Percentiles rank a stretch among this genome's conserved stretches.
Evolutionary conservation across 2,888 invertebrate genomes (phyloP).

Genomic region (Sicus ferrugineus): DNA sequence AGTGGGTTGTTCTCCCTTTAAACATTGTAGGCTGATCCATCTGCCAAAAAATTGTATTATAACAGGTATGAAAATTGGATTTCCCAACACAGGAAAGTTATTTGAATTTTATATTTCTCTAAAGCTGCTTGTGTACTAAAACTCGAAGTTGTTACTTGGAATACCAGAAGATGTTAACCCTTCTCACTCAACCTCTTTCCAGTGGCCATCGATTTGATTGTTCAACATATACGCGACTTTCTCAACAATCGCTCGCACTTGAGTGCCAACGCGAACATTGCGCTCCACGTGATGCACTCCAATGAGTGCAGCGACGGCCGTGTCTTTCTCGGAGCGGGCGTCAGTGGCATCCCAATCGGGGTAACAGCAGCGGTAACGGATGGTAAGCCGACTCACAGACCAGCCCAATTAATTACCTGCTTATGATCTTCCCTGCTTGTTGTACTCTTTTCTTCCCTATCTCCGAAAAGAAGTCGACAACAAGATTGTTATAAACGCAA

Average conservation of each 20-base stretch:
- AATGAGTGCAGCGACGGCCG: conserved; percentile 40
- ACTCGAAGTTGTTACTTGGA: neutral
- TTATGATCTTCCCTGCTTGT: too few relatives aligned
- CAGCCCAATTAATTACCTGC: too few relatives aligned
- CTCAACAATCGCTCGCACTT: conserved; percentile 69
- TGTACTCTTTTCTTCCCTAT: too few relatives aligned
- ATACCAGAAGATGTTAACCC: neutral
- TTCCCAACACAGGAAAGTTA: neutral
- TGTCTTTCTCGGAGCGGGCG: conserved; percentile 24
- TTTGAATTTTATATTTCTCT: neutral
- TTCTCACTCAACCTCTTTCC: conserved; percentile 59
- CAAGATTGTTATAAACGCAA: neutral
- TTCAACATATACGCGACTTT: conserved; percentile 95
- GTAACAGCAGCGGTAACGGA: neutral
- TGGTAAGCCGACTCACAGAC: conserved; percentile 24
- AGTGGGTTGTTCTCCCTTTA: too few relatives aligned
- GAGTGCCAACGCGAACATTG: conserved; percentile 56
- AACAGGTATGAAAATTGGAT: neutral
- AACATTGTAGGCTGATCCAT: too few relatives aligned
- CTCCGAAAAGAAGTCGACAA: too few relatives aligned
- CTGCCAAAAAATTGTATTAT: too few relatives aligned
- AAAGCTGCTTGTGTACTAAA: neutral
- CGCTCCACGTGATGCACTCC: conserved; percentile 53
- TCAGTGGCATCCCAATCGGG: too few relatives aligned
- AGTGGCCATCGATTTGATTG: conserved; percentile 98